These are phyloP conservation scores for Chaetogeoica ovagalla DNA, from an alignment of 2,888 invertebrate species.

Conservation along the genomic window DNA sequence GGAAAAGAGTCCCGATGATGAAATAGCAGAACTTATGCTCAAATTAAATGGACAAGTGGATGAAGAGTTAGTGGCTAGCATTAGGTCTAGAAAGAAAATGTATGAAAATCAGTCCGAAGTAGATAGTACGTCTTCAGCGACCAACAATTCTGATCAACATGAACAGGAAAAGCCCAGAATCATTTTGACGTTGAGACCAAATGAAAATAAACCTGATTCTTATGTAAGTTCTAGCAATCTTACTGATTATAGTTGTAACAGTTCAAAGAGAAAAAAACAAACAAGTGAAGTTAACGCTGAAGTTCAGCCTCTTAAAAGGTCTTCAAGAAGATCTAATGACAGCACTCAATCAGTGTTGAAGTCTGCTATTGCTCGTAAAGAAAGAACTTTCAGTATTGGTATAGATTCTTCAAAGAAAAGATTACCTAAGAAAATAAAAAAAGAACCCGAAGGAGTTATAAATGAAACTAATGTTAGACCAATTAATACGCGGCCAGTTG, in stretches of 20 bases:
- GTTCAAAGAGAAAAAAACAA: conserved; percentile 28
- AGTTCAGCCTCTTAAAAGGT: conserved; percentile 64
- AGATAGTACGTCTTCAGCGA: conserved; percentile 32
- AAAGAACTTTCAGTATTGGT: conserved; percentile 67
- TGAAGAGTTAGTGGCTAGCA: conserved; percentile 48
- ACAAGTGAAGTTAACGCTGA: conserved; percentile 27
- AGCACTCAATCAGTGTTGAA: conserved; percentile 67
- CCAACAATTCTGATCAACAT: conserved; percentile 6
- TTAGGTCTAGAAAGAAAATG: conserved; percentile 44
- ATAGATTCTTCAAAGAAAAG: conserved; percentile 40
- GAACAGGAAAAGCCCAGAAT: conserved; percentile 64
- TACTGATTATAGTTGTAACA: conserved; percentile 35
- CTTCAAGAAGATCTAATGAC: conserved; percentile 68
- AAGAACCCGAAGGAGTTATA: neutral
- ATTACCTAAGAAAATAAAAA: conserved; percentile 45
- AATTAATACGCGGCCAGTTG: neutral
- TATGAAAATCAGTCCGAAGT: conserved; percentile 42
- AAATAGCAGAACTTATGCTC: conserved; percentile 63
- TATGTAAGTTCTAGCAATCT: conserved; percentile 56
- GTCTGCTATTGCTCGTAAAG: conserved; percentile 73
- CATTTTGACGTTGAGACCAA: conserved; percentile 67
- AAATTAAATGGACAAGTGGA: conserved; percentile 61
- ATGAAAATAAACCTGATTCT: conserved; percentile 60
- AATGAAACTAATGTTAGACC: conserved; percentile 16
- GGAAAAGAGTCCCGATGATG: conserved; percentile 56